Base-by-base conservation (phyloP, 2,113 vertebrate genomes). In the Melierax canorus region DNA sequence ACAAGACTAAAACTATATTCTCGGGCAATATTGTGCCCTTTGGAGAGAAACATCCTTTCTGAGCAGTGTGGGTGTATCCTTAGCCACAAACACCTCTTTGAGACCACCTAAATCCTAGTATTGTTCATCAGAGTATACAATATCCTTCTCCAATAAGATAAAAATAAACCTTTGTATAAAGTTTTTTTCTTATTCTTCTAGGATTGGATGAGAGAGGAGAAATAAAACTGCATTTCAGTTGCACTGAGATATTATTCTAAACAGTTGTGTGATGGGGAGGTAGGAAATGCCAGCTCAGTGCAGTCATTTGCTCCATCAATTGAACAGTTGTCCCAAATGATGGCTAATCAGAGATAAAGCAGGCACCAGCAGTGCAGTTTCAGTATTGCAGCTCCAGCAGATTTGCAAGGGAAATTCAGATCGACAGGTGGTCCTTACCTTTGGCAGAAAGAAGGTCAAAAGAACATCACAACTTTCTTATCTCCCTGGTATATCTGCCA, bases 381-480 rank as follows among this genome's bases (percentile, higher is more conserved):
- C 88, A 90, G 93, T 51, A 78, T 71, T 71, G 95, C 89, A 92
- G 92, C 90, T 94, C 92, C 59, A 46, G 81, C 66, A 85, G 41
- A 98, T 97, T 97, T 98, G 94, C 95, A 97, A 97, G 94, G 96
- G 96, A 95, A 97, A 97, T 95, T 95, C 74, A 74, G 69, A 81
- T 34, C 91, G 16, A 96, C 94, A 97, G 96, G 97, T 97, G 92
- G 91, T 96, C 95, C 88, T 72, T 87, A 92, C 88, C 94, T 97
- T 94, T 88, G 96, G 94, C 43, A 88, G 91, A 95, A 95, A 88
- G 91, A 95, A 95, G 88, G 94, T 77, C 87, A 95, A 97, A 94
- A 90, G 86, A 96, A 91, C 74, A 83, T 76, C 86, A 86, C 78
- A 75, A 79, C 89, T 92, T 91, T 29, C 72, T 95, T 78, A 66